phyloP scores from a whole-genome alignment of 2,888 invertebrate genomes.

The Rhorus exstirpatorius region DNA sequence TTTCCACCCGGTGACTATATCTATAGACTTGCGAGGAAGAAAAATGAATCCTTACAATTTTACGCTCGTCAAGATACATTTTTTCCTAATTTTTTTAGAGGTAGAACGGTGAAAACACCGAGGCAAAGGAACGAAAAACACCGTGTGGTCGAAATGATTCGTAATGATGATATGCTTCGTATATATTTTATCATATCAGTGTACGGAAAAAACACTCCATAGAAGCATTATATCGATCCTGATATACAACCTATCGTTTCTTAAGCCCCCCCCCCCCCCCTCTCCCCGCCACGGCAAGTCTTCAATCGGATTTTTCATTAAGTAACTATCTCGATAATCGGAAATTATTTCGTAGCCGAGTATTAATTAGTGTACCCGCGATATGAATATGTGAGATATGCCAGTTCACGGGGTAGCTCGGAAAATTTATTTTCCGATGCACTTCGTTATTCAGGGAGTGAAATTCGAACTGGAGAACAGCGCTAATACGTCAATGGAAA shows the following conservation, averaged over 20 bases:
- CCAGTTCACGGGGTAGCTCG: neutral
- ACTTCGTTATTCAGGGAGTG: neutral
- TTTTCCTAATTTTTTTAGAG: no score
- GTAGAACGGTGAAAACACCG: no score
- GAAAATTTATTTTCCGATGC: neutral
- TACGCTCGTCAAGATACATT: no score
- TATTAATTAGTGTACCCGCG: conserved; percentile 24
- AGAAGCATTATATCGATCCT: conserved; percentile 16
- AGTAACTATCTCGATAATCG: conserved; percentile 31
- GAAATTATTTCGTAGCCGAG: conserved; percentile 25
- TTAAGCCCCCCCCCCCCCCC: no score
- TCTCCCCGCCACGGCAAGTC: no score
- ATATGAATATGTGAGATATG: neutral
- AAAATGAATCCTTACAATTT: no score
- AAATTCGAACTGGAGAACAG: conserved; percentile 2
- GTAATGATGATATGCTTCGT: no score
- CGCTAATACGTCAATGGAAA: conserved; percentile 15
- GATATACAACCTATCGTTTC: conserved; percentile 20
- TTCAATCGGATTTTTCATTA: conserved; percentile 66
- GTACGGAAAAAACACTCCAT: neutral
- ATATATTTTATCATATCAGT: neutral
- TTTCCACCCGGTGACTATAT: no score
- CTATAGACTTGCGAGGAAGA: no score
- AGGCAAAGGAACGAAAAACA: no score
- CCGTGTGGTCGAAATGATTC: no score